Evolutionary conservation across 2,797 vertebrate genomes (phyloP).

Genomic region (Gila robusta): DNA sequence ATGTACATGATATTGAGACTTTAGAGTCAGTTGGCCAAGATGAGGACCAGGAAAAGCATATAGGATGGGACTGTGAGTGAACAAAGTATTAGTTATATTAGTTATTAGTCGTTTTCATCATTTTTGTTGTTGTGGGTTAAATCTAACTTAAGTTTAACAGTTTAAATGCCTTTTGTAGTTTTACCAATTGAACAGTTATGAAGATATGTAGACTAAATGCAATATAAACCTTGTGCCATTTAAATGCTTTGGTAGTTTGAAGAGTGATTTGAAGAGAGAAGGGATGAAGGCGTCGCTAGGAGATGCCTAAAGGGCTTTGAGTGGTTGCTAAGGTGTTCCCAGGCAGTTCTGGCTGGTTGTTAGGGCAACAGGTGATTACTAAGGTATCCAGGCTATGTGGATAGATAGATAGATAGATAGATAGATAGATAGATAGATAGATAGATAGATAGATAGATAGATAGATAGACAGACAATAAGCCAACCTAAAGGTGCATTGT

Average conservation of each 20-base stretch:
- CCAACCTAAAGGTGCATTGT: too few relatives aligned
- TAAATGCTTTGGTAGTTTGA: background rate
- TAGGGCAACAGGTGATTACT: too few relatives aligned
- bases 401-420: too few relatives aligned
- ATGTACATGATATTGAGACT: background rate
- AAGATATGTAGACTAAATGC: background rate
- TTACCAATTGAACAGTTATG: background rate
- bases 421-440: too few relatives aligned
- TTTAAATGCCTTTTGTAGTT: background rate
- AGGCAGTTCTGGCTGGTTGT: too few relatives aligned
- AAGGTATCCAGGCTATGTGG: too few relatives aligned
- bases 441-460: too few relatives aligned
- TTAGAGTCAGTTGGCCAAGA: background rate
- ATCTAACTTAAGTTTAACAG: background rate
- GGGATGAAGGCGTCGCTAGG: background rate
- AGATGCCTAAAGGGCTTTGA: too few relatives aligned
- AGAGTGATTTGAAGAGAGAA: background rate
- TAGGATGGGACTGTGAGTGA: background rate
- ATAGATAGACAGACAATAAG: background rate
- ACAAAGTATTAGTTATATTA: background rate
- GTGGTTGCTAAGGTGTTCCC: too few relatives aligned
- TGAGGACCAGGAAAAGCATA: background rate
- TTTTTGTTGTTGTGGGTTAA: background rate
- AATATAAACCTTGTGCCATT: too few relatives aligned
- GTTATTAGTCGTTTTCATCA: background rate